Conservation (phyloP, 1,140 invertebrate genomes). For the Propsilocerus akamusi region DNA sequence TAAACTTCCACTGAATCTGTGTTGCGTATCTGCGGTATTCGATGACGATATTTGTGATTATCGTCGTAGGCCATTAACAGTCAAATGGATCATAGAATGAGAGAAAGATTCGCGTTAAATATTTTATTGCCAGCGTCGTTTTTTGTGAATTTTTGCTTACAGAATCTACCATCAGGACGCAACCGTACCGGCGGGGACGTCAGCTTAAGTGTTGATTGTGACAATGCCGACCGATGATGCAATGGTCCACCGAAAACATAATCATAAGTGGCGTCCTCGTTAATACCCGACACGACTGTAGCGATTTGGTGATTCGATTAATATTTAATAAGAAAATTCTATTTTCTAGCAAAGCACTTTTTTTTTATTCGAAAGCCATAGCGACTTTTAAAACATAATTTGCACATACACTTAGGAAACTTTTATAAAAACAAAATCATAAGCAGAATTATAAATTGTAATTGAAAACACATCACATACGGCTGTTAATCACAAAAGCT, state of each 20-base stretch:
- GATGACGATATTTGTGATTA: not conserved
- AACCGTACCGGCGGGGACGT: conserved; percentile 23
- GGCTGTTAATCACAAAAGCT: too few species aligned
- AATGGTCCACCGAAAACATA: conserved; percentile 26
- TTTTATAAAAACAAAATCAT: not conserved
- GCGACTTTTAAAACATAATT: conserved; percentile 10
- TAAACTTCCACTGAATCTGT: conserved; percentile 15
- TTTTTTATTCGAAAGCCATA: conserved; percentile 1
- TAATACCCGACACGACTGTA: conserved; percentile 24
- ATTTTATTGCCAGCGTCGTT: not conserved
- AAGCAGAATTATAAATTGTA: not conserved
- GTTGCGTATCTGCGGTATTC: conserved; percentile 11
- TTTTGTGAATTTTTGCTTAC: not conserved
- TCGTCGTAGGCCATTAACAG: not conserved
- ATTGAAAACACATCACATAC: conserved; percentile 14
- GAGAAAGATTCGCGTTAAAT: not conserved
- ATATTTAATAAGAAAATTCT: conserved; percentile 4
- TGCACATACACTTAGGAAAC: not conserved
- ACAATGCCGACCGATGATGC: conserved; percentile 19
- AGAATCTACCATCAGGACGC: conserved; percentile 19
- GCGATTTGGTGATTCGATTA: too few species aligned
- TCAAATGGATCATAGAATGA: not conserved
- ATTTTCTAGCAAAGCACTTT: not conserved
- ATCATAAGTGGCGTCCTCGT: conserved; percentile 24
- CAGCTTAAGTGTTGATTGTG: conserved; percentile 24